Conservation (phyloP, 1,140 invertebrate species). For the Agrilus planipennis region DNA sequence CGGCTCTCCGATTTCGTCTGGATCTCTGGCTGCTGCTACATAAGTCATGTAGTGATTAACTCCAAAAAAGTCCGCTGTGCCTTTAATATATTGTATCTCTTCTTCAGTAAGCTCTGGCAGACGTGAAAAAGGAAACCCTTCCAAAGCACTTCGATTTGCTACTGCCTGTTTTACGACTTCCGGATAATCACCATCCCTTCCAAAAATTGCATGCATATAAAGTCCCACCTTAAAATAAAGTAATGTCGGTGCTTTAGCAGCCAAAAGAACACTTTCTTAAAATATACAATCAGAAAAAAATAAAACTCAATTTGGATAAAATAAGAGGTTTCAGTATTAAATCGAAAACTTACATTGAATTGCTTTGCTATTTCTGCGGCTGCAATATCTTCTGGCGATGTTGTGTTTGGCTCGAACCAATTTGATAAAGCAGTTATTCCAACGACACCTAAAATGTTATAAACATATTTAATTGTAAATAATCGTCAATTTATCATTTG, state of each 20-base stretch:
- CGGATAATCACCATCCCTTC: slow-evolving; percentile 41
- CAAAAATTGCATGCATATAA: slow-evolving; percentile 39
- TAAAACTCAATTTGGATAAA: slow-evolving; percentile 20
- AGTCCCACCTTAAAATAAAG: too few species aligned
- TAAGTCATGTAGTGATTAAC: slow-evolving; percentile 21
- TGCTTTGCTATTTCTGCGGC: slow-evolving; percentile 35
- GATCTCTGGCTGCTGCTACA: slow-evolving; percentile 8
- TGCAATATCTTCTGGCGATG: slow-evolving; percentile 29
- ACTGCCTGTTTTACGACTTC: slow-evolving; percentile 36
- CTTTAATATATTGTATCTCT: slow-evolving; percentile 32
- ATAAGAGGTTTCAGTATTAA: neutral
- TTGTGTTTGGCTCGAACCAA: too few species aligned
- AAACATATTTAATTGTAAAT: too few species aligned
- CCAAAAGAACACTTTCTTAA: too few species aligned
- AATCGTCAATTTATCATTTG: too few species aligned
- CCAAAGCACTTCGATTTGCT: slow-evolving; percentile 31
- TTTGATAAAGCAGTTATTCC: too few species aligned
- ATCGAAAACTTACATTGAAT: slow-evolving; percentile 33
- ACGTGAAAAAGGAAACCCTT: slow-evolving; percentile 35
- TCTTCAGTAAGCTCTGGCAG: slow-evolving; percentile 37
- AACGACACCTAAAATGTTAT: too few species aligned
- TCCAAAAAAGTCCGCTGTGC: slow-evolving; percentile 25
- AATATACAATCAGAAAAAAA: too few species aligned
- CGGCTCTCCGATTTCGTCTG: neutral
- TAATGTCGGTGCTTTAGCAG: too few species aligned